A percentile compares a stretch with the other conserved stretches of the same genome.
phyloP scores from a whole-genome alignment of 2,888 invertebrate species.

The Agrotis exclamationis region DNA sequence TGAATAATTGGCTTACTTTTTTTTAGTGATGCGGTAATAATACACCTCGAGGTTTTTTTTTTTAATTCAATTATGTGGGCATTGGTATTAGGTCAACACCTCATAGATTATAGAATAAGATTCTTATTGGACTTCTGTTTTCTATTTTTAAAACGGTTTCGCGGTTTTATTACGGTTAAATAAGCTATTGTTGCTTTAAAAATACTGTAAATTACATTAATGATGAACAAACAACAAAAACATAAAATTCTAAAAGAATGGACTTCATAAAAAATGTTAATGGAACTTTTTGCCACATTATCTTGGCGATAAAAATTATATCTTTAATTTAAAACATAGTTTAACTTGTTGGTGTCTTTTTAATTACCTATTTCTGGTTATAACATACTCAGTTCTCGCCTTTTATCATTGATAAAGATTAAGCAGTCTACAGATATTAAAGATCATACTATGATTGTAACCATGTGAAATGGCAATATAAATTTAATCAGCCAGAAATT shows the following conservation, averaged over 20 bases:
- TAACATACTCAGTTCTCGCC: background rate
- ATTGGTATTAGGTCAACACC: constrained; percentile 47
- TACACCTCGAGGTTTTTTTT: constrained; percentile 42
- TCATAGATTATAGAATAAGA: constrained; percentile 51
- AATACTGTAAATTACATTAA: background rate
- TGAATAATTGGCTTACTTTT: constrained; percentile 32
- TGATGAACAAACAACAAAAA: background rate
- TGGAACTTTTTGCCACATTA: background rate
- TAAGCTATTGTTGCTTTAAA: background rate
- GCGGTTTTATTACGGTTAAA: background rate
- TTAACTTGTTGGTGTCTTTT: background rate
- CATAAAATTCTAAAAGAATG: too few relatives aligned
- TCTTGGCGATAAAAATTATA: background rate
- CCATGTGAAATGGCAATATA: too few relatives aligned
- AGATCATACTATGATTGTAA: too few relatives aligned
- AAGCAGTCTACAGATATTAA: background rate
- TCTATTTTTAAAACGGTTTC: background rate
- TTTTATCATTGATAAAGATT: background rate
- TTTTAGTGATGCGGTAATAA: constrained; percentile 38
- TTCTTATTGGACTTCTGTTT: constrained; percentile 46
- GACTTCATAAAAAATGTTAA: background rate
- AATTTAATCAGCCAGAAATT: too few relatives aligned
- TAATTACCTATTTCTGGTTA: background rate
- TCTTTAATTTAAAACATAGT: too few relatives aligned
- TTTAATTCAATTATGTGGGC: constrained; percentile 63